Conservation (phyloP, 2,113 vertebrate species). For the Carlito syrichta region DNA sequence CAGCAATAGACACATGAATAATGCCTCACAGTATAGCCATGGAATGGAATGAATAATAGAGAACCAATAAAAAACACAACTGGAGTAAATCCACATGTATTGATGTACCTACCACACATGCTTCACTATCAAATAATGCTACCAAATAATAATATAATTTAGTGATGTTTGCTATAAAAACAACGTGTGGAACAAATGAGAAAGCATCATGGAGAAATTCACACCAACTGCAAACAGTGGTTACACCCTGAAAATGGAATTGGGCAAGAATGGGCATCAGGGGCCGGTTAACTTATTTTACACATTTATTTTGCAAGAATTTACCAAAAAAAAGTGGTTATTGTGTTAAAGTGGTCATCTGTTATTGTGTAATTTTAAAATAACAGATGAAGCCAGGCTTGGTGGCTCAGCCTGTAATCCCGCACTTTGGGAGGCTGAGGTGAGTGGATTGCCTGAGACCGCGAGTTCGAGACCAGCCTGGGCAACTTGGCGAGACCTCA, state of each 20-base stretch:
- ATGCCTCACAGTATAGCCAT: not conserved
- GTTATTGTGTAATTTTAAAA: too few relatives aligned
- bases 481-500: too few relatives aligned
- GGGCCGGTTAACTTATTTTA: not conserved
- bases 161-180: not conserved
- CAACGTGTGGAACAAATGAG: not conserved
- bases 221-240: not conserved
- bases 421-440: too few relatives aligned
- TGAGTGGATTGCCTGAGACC: too few relatives aligned
- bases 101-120: not conserved
- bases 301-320: not conserved
- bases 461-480: too few relatives aligned
- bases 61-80: not conserved
- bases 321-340: too few relatives aligned
- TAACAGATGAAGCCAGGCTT: too few relatives aligned
- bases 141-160: not conserved
- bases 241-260: not conserved
- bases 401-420: too few relatives aligned
- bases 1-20: not conserved
- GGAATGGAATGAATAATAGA: not conserved
- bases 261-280: not conserved
- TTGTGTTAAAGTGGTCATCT: too few relatives aligned
- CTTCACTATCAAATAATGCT: not conserved
- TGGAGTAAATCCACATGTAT: not conserved
- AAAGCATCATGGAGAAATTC: not conserved